Base-by-base conservation (phyloP, 2,113 vertebrate genomes). In the Aptenodytes forsteri region DNA sequence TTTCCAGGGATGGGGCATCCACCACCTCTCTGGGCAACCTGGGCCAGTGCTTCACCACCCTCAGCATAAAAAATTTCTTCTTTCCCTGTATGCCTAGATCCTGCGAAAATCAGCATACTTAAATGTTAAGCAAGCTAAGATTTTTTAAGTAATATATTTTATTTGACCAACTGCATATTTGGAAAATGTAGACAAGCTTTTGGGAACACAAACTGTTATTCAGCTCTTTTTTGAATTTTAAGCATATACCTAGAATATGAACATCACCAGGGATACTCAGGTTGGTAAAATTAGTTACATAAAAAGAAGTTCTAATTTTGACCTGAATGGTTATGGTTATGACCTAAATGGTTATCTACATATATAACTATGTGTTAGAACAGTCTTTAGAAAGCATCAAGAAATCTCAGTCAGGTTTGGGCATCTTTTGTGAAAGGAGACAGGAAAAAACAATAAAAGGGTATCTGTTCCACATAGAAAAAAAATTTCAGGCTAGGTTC, bases 11-110 rank as follows among this genome's bases (percentile, higher is more conserved):
- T 44, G 32, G 16, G 40, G 46, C 49, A 36, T n/a, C 42, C 7
- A 32, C 6, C 10, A 16, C 29, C 30, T 52, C 47, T 34, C 82
- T 52, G 40, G 29, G 36, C 49, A 80, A 20, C 32, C 40, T 36
- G 16, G 8, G 18, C 27, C 32, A 34, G 23, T 2, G 29, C 15
- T 34, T 83, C 36, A 79, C 16, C n/a, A 40, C 20, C 11, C 15
- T 56, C 62, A 71, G 3, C 0, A 0, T 17, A 52, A 66, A 26
- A 42, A 42, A 34, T 2, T 21, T 47, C 13, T 82, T 55, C 21
- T 55, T 75, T 82, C 22, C 17, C 21, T 90, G 14, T 29, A 50
- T 18, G 10, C 38, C n/a, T 46, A 38, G 6, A 61, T n/a, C 32
- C 27, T 55, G 22, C 0, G 6, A 92, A 84, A 92, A 55, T 16